Percentiles rank a stretch among this genome's conserved stretches.
Conservation (phyloP, 1,140 invertebrate genomes). For the Rhagoletis zephyria region DNA sequence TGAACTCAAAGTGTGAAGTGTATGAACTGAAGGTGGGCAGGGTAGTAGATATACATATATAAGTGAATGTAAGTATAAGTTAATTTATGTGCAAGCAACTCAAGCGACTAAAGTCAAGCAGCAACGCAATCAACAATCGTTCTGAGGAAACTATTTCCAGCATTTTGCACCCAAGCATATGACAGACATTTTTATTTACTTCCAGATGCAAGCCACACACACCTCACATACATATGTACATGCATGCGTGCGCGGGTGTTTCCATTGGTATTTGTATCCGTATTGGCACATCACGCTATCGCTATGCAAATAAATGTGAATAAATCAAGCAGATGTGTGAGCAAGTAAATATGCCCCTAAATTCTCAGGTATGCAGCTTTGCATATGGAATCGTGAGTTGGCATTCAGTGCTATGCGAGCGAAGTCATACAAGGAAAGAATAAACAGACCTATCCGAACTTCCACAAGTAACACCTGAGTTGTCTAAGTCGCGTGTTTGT, state of each 20-base stretch:
- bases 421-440: neutral
- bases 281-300: constrained; percentile 2
- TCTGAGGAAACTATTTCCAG: neutral
- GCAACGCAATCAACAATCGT: neutral
- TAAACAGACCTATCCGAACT: neutral
- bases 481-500: constrained; percentile 37
- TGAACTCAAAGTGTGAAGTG: too few species aligned
- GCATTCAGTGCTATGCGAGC: neutral
- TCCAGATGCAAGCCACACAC: neutral
- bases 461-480: neutral
- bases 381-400: neutral
- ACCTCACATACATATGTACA: neutral
- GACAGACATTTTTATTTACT: constrained; percentile 1
- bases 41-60: too few species aligned
- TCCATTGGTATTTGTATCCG: neutral
- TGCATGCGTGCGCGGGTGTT: neutral
- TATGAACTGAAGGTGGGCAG: too few species aligned
- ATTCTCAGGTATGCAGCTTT: neutral
- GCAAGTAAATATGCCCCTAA: neutral
- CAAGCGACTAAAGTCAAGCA: neutral
- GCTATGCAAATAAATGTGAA: constrained; percentile 37
- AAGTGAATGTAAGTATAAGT: too few species aligned
- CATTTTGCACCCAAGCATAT: constrained; percentile 13
- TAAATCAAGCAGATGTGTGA: neutral
- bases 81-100: too few species aligned